phyloP scores from a whole-genome alignment of 2,888 invertebrate genomes.

The Rhamphomyia laevipes region DNA sequence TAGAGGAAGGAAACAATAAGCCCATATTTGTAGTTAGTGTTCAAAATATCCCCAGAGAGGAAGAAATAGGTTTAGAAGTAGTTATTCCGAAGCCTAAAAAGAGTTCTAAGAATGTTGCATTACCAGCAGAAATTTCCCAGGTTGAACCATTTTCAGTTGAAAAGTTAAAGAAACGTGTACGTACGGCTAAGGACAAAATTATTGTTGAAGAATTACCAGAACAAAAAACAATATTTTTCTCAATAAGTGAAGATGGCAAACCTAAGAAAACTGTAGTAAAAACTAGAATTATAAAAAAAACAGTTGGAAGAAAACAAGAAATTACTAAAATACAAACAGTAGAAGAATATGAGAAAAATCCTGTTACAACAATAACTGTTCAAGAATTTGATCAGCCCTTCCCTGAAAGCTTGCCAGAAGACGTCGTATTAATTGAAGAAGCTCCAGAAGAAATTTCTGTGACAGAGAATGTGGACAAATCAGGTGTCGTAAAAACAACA shows the following conservation, averaged over 20 bases:
- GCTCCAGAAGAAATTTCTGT: slow-evolving; percentile 24
- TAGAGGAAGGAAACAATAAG: slow-evolving; percentile 23
- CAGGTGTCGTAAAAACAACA: slow-evolving; percentile 23
- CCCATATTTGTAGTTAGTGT: slow-evolving; percentile 24
- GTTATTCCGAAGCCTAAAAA: not conserved
- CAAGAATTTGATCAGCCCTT: slow-evolving; percentile 27
- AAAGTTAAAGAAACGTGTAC: slow-evolving; percentile 23
- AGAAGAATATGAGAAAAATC: slow-evolving; percentile 37
- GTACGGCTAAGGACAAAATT: slow-evolving; percentile 25
- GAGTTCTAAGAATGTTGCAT: slow-evolving; percentile 12
- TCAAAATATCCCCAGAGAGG: slow-evolving; percentile 19
- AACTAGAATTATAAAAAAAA: slow-evolving; percentile 40
- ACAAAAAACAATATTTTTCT: slow-evolving; percentile 29
- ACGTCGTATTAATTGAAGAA: slow-evolving; percentile 20
- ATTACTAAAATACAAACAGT: slow-evolving; percentile 35
- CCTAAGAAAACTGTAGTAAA: slow-evolving; percentile 33
- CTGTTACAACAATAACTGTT: slow-evolving; percentile 31
- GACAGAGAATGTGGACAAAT: slow-evolving; percentile 11
- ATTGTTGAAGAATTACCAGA: slow-evolving; percentile 31
- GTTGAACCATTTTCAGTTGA: slow-evolving; percentile 8
- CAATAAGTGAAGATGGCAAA: slow-evolving; percentile 34
- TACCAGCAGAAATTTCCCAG: slow-evolving; percentile 3
- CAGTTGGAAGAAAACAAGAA: slow-evolving; percentile 33
- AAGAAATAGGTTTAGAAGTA: slow-evolving; percentile 21
- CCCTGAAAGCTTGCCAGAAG: slow-evolving; percentile 17